phyloP scores from a whole-genome alignment of 2,113 vertebrate genomes.

The Xerus inauris region DNA sequence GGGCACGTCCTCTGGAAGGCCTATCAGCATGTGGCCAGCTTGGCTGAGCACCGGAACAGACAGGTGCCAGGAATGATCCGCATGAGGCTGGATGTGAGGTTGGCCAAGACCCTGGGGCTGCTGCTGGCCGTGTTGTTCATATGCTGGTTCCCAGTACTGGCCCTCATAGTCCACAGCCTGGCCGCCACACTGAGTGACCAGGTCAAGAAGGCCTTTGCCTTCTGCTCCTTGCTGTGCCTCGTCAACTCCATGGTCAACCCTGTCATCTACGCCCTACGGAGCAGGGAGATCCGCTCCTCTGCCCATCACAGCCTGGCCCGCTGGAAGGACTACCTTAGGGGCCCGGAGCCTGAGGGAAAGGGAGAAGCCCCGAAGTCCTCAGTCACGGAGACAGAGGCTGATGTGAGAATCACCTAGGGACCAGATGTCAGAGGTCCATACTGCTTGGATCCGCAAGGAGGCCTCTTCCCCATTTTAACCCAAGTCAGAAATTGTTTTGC shows the following conservation, averaged over 20 bases:
- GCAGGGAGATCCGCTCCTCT: constrained; percentile 88
- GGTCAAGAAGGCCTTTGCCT: constrained; percentile 91
- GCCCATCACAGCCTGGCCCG: constrained; percentile 62
- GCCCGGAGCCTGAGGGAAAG: constrained; percentile 48
- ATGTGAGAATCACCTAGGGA: not conserved
- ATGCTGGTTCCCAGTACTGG: constrained; percentile 93
- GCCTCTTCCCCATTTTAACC: not conserved
- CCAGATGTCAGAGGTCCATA: not conserved
- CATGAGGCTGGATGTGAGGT: constrained; percentile 93
- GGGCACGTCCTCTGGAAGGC: constrained; percentile 92
- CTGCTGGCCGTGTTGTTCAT: constrained; percentile 90
- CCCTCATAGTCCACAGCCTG: constrained; percentile 91
- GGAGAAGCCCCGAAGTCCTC: constrained; percentile 81
- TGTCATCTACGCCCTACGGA: constrained; percentile 92
- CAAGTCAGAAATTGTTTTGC: not conserved
- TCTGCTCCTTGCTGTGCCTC: constrained; percentile 94
- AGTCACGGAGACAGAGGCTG: constrained; percentile 72
- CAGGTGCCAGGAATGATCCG: constrained; percentile 81
- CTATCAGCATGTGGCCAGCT: constrained; percentile 88
- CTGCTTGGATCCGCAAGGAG: not conserved
- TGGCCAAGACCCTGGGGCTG: constrained; percentile 93
- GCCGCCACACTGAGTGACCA: constrained; percentile 71
- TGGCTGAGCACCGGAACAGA: constrained; percentile 83
- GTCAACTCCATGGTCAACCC: constrained; percentile 95
- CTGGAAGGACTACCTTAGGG: constrained; percentile 67